Conservation (phyloP, 1,140 invertebrate species). For the Pseudomyrmex gracilis region DNA sequence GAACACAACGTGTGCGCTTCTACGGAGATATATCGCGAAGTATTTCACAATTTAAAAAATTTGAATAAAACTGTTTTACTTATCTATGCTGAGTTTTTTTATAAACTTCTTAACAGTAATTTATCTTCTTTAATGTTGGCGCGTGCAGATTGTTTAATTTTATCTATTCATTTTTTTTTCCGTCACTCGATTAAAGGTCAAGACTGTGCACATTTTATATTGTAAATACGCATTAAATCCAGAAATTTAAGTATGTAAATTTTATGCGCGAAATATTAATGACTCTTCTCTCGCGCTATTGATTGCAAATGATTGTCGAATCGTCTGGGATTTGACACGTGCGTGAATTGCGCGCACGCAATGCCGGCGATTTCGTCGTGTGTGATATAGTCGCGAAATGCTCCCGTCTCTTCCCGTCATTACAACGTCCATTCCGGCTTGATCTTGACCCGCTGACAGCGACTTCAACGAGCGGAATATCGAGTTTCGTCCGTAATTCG, state of each 20-base stretch:
- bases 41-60: no score
- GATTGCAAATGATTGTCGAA: not conserved
- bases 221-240: not conserved
- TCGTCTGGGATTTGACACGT: not conserved
- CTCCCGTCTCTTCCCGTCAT: not conserved
- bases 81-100: no score
- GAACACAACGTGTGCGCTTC: no score
- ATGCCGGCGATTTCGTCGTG: conserved; percentile 36
- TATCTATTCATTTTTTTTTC: no score
- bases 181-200: not conserved
- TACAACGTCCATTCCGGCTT: conserved; percentile 52
- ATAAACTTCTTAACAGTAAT: not conserved
- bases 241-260: not conserved
- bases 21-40: no score
- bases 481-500: conserved; percentile 52
- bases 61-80: no score
- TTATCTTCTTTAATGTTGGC: not conserved
- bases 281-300: not conserved
- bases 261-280: not conserved
- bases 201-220: not conserved
- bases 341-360: conserved; percentile 25
- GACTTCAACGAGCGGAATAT: conserved; percentile 28
- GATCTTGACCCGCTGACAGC: conserved; percentile 64
- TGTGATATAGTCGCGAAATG: conserved; percentile 9
- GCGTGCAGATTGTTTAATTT: no score